Evolutionary conservation across 1,140 invertebrate species (phyloP).

Genomic region (Procambarus clarkii): DNA sequence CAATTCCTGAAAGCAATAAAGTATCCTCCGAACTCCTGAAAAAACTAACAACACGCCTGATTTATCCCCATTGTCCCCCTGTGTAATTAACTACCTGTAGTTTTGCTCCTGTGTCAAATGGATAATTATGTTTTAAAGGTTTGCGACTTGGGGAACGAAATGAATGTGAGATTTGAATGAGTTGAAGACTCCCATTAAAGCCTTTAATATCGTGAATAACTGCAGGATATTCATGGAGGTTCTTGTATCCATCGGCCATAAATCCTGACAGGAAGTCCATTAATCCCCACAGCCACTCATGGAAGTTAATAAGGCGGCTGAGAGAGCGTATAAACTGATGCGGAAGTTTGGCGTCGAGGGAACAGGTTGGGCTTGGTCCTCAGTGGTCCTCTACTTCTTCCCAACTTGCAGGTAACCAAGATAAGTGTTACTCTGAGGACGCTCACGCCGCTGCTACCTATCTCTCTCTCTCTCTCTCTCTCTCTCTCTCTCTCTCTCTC

Average conservation of each 20-base stretch:
- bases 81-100: no score
- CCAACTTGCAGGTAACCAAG: not conserved
- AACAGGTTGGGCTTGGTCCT: not conserved
- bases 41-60: no score
- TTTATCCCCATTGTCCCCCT: no score
- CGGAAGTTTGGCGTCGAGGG: not conserved
- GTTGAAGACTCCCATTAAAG: no score
- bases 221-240: no score
- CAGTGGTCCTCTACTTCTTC: not conserved
- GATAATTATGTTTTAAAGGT: no score
- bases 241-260: not conserved
- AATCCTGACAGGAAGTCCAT: not conserved
- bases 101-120: no score
- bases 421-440: not conserved
- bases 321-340: not conserved
- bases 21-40: no score
- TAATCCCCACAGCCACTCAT: not conserved
- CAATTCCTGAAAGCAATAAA: no score
- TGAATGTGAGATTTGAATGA: no score
- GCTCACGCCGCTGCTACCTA: not conserved
- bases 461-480: constrained; percentile 12
- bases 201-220: no score
- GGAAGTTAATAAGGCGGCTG: not conserved
- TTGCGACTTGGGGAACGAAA: no score
- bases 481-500: constrained; percentile 6